Evolutionary conservation across 2,888 invertebrate species (phyloP), one percentile per base, ranked within the genome.

Genomic region (Caradrina clavipalpis): DNA sequence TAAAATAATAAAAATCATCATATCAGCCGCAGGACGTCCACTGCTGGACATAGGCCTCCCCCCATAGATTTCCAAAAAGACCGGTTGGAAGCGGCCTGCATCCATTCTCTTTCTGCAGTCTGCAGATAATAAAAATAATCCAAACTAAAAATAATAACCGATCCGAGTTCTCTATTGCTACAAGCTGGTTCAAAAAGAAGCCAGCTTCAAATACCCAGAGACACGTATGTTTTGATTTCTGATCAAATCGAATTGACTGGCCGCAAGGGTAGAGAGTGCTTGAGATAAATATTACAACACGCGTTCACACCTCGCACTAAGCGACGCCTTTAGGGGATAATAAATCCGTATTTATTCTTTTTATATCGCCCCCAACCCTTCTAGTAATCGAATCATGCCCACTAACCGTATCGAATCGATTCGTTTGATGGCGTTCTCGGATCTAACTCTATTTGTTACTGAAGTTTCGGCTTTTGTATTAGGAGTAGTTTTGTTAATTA

Each of bases 261-360:
- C 94, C 95, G 90, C 94, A 93, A 89, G 92, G 88, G 90, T 87
- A 85, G 83, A 84, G 86, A 86, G 88, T 82, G 84, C 82, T 88
- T 55, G 60, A 68, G 83, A 93, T 95, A 93, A 96, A 96, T 95
- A 95, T 94, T 94, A 92, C 94, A 96, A 89, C 89, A 89, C 89
- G 87, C 89, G 93, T 95, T 95, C 95, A 88, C 96, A 95, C 95
- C 94, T 95, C 87, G 85, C 90, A 88, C 93, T 94, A 94, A 95
- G 92, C 91, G 91, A 73, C 86, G 89, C 90, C 96, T 94, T 93
- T 92, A 92, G 95, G 95, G 96, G 91, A 93, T 94, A 94, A 96
- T 96, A 96, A 96, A 96, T 96, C 95, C 95, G 92, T 95, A 94
- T 95, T 95, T 96, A 94, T 94, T 95, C 94, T 95, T 95, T 95